phyloP scores from a whole-genome alignment of 37 sponge, comb jelly and placozoan species.

The Bolinopsis microptera region DNA sequence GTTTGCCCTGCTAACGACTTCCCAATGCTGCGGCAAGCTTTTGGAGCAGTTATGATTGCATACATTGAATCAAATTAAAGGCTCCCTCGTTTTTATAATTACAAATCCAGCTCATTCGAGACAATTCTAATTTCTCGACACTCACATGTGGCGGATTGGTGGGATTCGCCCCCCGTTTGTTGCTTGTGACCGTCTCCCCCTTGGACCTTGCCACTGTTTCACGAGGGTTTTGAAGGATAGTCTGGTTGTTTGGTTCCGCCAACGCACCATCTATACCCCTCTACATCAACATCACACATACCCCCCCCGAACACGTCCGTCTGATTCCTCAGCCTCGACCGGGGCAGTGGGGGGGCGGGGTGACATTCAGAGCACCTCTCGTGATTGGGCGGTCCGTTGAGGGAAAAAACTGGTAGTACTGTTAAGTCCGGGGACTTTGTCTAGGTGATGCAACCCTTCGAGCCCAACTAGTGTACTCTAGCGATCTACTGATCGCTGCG shows the following conservation, averaged over 20 bases:
- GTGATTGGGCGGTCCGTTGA: slow-evolving; percentile 36
- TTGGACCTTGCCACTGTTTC: neutral
- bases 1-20: no score
- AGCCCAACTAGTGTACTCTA: neutral
- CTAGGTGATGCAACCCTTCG: neutral
- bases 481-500: no score
- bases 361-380: neutral
- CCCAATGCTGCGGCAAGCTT: no score
- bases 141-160: neutral
- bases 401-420: slow-evolving; percentile 60
- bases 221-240: slow-evolving; percentile 19
- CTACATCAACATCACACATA: no score
- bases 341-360: no score
- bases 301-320: slow-evolving; percentile 38
- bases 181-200: neutral
- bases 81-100: no score
- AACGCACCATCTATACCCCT: no score
- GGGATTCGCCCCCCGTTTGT: no score
- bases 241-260: slow-evolving; percentile 38
- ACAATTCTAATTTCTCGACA: neutral
- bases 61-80: no score
- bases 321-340: slow-evolving; percentile 19
- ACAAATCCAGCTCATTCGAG: no score
- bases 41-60: no score
- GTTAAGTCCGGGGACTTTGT: neutral